These are phyloP conservation scores for Siderastrea radians DNA, from an alignment of 92 coral and sea anemone genomes.

Conservation along the genomic window DNA sequence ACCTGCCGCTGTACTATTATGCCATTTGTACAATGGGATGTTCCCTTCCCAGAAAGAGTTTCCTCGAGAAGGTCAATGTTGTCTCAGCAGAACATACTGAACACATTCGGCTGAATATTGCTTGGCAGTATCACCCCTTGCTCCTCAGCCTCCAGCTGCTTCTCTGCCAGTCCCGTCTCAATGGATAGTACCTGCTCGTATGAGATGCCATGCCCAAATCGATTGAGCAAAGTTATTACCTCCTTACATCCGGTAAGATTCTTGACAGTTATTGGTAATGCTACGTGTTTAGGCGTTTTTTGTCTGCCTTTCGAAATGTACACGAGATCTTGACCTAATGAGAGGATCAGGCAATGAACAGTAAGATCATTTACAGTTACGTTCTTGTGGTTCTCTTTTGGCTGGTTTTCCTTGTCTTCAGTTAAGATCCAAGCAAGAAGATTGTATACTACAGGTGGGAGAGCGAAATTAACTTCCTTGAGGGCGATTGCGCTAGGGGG, in stretches of 20 bases:
- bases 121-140: too few species aligned
- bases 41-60: slow-evolving; percentile 51
- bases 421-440: slow-evolving; percentile 49
- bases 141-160: too few species aligned
- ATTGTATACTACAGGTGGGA: slow-evolving; percentile 26
- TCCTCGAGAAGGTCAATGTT: too few species aligned
- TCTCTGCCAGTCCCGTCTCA: too few species aligned
- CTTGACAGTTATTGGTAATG: background rate
- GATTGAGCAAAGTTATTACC: too few species aligned
- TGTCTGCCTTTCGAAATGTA: slow-evolving; percentile 48
- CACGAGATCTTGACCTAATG: slow-evolving; percentile 41
- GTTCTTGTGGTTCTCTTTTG: background rate
- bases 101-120: too few species aligned
- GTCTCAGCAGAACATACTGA: too few species aligned
- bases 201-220: too few species aligned
- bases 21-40: slow-evolving; percentile 73
- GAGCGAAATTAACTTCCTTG: too few species aligned
- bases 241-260: background rate
- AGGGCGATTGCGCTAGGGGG: slow-evolving; percentile 46
- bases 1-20: slow-evolving; percentile 41
- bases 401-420: slow-evolving; percentile 29
- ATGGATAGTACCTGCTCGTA: too few species aligned
- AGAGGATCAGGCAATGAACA: slow-evolving; percentile 22
- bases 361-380: background rate
- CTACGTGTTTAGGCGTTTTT: slow-evolving; percentile 1